Base-by-base conservation (phyloP, 2,797 vertebrate genomes). In the Chromis chromis region DNA sequence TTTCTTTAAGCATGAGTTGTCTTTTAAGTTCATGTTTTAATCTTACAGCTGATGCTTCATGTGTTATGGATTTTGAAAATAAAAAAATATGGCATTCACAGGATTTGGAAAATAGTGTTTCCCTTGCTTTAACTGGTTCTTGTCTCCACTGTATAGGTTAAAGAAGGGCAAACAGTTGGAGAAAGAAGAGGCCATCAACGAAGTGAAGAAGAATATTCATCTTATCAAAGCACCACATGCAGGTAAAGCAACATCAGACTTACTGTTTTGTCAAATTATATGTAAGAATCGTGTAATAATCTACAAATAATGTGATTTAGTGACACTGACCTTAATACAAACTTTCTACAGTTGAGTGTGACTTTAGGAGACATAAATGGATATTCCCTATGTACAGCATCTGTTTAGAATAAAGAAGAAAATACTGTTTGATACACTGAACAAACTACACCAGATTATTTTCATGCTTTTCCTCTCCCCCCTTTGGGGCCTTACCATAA, bases 181-280 rank as follows among this genome's bases (percentile, higher is more conserved):
- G 89, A 97, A 97, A 74, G 96, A 94, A 68, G 95, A 97, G 86
- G 97, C 93, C 69, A 96, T 99, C 94, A 96, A 60, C 79, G 97
- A 99, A 93, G 97, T 99, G 84, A 98, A 98, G 90, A 97, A 98
- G 82, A 99, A 96, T 70, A 98, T 99, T 70, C 97, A 98, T 81
- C 97, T 99, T 50, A 96, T 99, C 91, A 96, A 94, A 89, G 97
- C 97, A 46, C 96, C 97, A 7, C 95, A 97, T 83, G 97, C 97
- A 84, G 95, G 98, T 98, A 88, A 93, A 91, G 66, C 31, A 11
- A 36, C 0, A 56, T 46, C 7, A 14, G 0, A 19, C 19, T 42
- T 7, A 17, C 11, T 9, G 25, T 8, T 56, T 27, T 8, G 21
- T 11, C 1, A 10, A n/a, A 9, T 46, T 50, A 10, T 21, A 42